Base-by-base conservation (phyloP, 1,140 invertebrate species). In the Lordiphosa collinella region DNA sequence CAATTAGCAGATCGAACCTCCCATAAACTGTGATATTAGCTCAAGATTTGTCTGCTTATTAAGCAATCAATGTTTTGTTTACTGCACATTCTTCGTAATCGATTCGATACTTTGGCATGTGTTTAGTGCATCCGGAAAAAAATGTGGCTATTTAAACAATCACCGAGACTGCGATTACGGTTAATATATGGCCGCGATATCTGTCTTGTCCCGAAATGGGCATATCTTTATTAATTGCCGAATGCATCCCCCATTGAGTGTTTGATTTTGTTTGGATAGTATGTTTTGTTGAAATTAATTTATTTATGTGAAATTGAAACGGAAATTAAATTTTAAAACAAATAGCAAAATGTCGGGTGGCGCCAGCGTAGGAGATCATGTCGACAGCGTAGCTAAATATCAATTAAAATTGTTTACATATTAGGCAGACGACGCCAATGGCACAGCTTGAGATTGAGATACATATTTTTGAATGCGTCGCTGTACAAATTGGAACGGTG, bases 261-360 rank as follows among this genome's bases (percentile, higher is more conserved):
- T 51, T 49, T 63, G 63, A 67, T 29, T 58, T 67, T 57, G 47
- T 50, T 50, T 57, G 46, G 46, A 22, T 50, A 58, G 62, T 64
- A 22, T 22, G 18, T 22, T 22, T 22, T 48, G 79, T 38, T 64
- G 53, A 41, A 65, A 68, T 78, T 84, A 84, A 84, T 84, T 84
- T 85, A 84, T 84, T 84, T 84, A 84, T 84, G 78, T 84, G 78
- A 84, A 84, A 82, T 82, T 87, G 85, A 87, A 87, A 87, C 85
- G 85, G 85, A 87, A 87, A 87, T 87, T 87, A 87, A 85, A 82
- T 78, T 87, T 85, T 79, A 85, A 84, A 84, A 84, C 79, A 85
- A 85, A 84, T 84, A 74, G 79, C 64, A 22, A 54, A 53, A 48
- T 25, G 12, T 40, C 29, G 10, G 7, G 12, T 58, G 55, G 55